Evolutionary conservation across 2,797 vertebrate species (phyloP), one percentile per base, ranked within the genome.

Genomic region (Gadopsis bispinosus): DNA sequence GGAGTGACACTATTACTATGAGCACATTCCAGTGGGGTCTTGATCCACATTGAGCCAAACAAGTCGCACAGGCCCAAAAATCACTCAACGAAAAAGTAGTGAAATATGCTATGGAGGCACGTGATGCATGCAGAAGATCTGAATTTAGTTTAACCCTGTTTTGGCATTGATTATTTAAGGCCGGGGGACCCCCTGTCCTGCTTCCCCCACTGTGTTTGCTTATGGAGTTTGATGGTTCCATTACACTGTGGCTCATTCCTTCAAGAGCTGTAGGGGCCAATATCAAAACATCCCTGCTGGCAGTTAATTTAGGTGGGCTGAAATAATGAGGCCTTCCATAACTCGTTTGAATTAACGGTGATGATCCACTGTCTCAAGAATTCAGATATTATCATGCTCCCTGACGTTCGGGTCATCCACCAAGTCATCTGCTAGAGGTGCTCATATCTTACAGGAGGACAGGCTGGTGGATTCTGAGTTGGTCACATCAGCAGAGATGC

Each of bases 321-420:
- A 71, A 87, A 83, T 69, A 75, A 75, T 9, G 1, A 58, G 11
- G 29, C 39, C 55, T 26, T 67, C 29, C 8, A 29, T 74, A 75
- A 81, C 54, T 19, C 1, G 2, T 58, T 76, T 48, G 78, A 85
- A 87, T 83, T 39, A 78, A 55, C 19, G n/a, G 5, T 20, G 41
- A 76, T 68, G 45, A 73, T 80, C 33, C 2, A 5, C 45, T 60
- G 35, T 75, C 72, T 75, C 35, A 26, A 53, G 47, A 78, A 66
- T 67, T 77, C 39, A 74, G 65, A 87, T 83, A 33, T 75, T 79
- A 68, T 90, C 73, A 79, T 85, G 84, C 82, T 87, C 86, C 50
- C 64, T 26, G 51, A 66, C 8, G 60, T 88, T 86, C 45, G 45
- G 80, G 76, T 81, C 43, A 62, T 75, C 73, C 43, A 41, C 59